Evolutionary conservation across 2,888 invertebrate species (phyloP), one percentile per base, ranked within the genome.

Genomic region (Brachylomia viminalis): DNA sequence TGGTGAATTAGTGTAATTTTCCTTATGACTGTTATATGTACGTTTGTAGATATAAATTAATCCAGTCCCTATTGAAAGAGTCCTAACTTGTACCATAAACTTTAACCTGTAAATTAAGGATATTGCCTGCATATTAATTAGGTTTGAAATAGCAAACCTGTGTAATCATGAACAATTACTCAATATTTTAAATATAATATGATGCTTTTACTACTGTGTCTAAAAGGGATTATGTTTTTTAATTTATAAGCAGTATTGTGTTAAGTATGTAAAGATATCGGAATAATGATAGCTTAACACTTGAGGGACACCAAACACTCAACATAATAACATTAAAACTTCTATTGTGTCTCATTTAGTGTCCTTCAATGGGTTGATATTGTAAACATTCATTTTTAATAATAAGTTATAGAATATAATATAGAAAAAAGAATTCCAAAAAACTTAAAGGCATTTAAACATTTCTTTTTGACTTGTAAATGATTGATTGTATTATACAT

Each of bases 11-110:
- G 84, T 85, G 80, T 89, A 86, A 88, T 83, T 89, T 90, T 91
- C 87, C 86, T 88, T 87, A 84, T 90, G 90, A 92, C 91, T 92
- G 90, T 88, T 88, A 56, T 62, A 71, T 71, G 80, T 86, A 85
- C 61, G 80, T 86, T 87, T 81, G 72, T 83, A 80, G 69, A 67
- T 83, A 83, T 74, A 45, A 75, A 75, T 67, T 54, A 47, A 72
- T 70, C 67, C 75, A 82, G 86, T 73, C 75, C 67, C 33, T 74
- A 73, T 38, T 70, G 30, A 77, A 76, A 73, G 72, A 65, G 52
- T 71, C 54, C 17, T 76, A 72, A 66, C 64, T 73, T 59, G 61
- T 71, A 77, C 65, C 52, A 68, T 74, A 59, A 49, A 78, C 49
- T 38, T 69, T 49, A 76, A 72, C 58, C 54, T 78, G 77, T 80